phyloP scores from a whole-genome alignment of 2,113 vertebrate genomes.

The Zootoca vivipara region DNA sequence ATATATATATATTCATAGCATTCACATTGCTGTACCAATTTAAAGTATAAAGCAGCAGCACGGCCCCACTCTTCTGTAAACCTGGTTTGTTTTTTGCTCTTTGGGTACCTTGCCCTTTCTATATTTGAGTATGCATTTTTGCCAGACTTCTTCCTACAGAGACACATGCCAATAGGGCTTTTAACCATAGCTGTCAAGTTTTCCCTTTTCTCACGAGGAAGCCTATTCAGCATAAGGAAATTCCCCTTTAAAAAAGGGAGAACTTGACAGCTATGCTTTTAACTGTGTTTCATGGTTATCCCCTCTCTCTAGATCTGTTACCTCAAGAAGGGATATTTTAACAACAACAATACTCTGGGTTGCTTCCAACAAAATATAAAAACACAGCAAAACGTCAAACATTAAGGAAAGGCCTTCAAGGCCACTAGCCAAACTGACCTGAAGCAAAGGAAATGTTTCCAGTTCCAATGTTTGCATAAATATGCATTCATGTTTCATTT shows the following conservation, averaged over 20 bases:
- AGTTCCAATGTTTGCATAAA: not conserved
- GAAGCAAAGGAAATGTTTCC: not conserved
- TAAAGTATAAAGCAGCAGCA: not conserved
- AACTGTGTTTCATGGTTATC: not conserved
- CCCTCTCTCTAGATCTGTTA: not conserved
- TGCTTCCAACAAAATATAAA: not conserved
- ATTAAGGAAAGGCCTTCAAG: not conserved
- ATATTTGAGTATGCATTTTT: not conserved
- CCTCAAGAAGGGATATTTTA: not conserved
- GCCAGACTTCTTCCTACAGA: not conserved
- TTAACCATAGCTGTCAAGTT: no score
- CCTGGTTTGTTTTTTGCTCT: not conserved
- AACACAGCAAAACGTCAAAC: not conserved
- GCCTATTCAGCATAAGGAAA: no score
- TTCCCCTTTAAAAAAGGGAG: no score
- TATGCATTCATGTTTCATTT: not conserved
- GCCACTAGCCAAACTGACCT: not conserved
- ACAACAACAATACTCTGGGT: no score
- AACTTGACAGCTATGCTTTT: no score
- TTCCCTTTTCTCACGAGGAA: no score
- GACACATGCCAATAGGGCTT: no score
- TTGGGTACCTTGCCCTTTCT: not conserved
- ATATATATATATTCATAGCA: not conserved
- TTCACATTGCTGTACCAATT: no score
- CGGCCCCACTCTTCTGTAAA: not conserved